Evolutionary conservation across 2,113 vertebrate species (phyloP), one percentile per base, ranked within the genome.

Genomic region (Dendrocopos noguchii): DNA sequence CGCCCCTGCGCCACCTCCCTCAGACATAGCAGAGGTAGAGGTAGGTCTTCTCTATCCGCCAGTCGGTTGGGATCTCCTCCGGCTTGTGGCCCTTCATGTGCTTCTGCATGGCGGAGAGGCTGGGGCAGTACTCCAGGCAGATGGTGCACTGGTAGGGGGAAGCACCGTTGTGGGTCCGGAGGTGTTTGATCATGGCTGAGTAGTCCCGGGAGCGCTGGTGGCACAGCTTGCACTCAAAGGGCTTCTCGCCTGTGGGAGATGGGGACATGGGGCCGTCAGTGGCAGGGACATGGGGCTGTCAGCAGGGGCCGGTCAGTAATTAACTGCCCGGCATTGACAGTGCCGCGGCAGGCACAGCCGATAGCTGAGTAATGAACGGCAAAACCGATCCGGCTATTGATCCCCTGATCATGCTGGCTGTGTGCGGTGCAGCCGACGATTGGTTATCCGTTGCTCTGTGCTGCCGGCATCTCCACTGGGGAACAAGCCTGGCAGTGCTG

Each of bases 41-140:
- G 97, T 99, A 99, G 79, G 99, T 99, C 98, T 99, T 99, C 98
- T 99, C 99, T 97, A 99, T 99, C 97, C 99, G 98, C 99, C 99
- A 99, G 98, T 99, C 99, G 7, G 99, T 98, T 7, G 99, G 99
- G 97, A 99, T 97, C 97, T 99, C 99, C 97, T 99, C 99, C 0
- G 99, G 99, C 97, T 99, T 99, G 98, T 99, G 99, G 96, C 98
- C 97, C 95, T 99, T 99, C 99, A 99, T 99, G 98, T 99, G 99
- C 97, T 99, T 99, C 98, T 99, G 99, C 99, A 99, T 99, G 98
- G 99, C 98, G 13, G 99, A 99, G 94, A 99, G 98, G 97, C 99
- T 99, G 96, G 99, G 99, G 98, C 99, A 99, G 98, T 99, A 99
- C 93, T 99, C 99, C 89, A 99, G 98, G 98, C 99, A 99, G 97